These are phyloP conservation scores for Trichonephila clavata DNA, from an alignment of 1,140 invertebrate genomes.

Conservation along the genomic window DNA sequence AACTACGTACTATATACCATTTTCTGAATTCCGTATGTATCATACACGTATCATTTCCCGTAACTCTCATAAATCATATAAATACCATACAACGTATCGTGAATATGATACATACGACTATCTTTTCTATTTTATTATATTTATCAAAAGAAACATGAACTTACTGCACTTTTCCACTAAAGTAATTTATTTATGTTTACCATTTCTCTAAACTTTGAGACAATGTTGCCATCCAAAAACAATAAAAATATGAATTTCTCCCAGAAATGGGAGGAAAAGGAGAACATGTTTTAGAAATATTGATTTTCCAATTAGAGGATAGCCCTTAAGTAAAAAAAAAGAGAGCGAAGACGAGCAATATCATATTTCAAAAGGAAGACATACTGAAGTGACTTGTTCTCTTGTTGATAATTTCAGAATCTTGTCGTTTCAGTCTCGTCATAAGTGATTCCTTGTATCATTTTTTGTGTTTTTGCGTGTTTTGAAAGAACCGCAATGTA, in stretches of 20 bases:
- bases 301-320: slow-evolving; percentile 18
- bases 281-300: slow-evolving; percentile 16
- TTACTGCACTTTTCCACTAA: not conserved
- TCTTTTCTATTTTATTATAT: too few relatives aligned
- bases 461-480: not conserved
- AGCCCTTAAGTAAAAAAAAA: not conserved
- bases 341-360: not conserved
- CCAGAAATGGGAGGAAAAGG: not conserved
- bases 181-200: not conserved
- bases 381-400: not conserved
- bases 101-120: too few relatives aligned
- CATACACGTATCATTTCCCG: too few relatives aligned
- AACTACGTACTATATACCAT: too few relatives aligned
- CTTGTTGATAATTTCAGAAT: slow-evolving; percentile 23
- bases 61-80: too few relatives aligned
- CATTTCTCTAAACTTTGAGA: not conserved
- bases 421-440: not conserved
- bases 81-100: too few relatives aligned
- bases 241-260: slow-evolving; percentile 19
- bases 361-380: slow-evolving; percentile 5
- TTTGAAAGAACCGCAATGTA: not conserved
- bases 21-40: too few relatives aligned
- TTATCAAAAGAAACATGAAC: too few relatives aligned
- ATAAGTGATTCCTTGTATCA: not conserved
- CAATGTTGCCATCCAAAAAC: not conserved